Evolutionary conservation across 1,140 invertebrate genomes (phyloP).

Genomic region (Monomorium pharaonis): DNA sequence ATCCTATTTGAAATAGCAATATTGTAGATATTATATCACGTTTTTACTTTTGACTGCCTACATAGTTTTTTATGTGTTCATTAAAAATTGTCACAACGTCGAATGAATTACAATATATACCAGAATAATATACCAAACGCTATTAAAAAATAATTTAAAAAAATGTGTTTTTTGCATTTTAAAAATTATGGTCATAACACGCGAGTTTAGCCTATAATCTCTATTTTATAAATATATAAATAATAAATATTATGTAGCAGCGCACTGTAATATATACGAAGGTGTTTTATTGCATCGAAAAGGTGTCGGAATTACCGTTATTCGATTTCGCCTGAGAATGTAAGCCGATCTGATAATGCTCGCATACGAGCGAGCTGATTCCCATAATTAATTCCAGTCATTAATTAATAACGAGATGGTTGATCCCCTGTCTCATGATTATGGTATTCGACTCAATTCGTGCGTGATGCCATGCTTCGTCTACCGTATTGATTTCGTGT

Average conservation of each 20-base stretch:
- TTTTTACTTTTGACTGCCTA: too few species aligned
- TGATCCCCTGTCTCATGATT: slow-evolving; percentile 52
- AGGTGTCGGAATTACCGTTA: slow-evolving; percentile 23
- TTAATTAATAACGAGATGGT: slow-evolving; percentile 62
- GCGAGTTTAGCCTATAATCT: background rate
- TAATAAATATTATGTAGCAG: background rate
- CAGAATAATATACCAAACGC: too few species aligned
- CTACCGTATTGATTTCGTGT: slow-evolving; percentile 40
- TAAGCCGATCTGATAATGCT: slow-evolving; percentile 58
- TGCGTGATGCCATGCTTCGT: slow-evolving; percentile 44
- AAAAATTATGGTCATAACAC: too few species aligned
- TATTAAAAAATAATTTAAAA: too few species aligned
- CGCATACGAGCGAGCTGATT: slow-evolving; percentile 17
- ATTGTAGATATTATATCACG: too few species aligned
- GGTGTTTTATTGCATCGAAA: background rate
- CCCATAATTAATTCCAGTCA: slow-evolving; percentile 37
- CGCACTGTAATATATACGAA: background rate
- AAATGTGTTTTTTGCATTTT: too few species aligned
- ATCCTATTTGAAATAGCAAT: too few species aligned
- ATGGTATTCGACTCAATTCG: slow-evolving; percentile 47
- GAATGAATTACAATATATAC: too few species aligned
- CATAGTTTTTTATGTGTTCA: too few species aligned
- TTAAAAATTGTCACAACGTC: too few species aligned
- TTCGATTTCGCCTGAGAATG: slow-evolving; percentile 5
- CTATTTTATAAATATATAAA: background rate